phyloP scores from a whole-genome alignment of 2,888 invertebrate species.

The Thelaira solivaga region DNA sequence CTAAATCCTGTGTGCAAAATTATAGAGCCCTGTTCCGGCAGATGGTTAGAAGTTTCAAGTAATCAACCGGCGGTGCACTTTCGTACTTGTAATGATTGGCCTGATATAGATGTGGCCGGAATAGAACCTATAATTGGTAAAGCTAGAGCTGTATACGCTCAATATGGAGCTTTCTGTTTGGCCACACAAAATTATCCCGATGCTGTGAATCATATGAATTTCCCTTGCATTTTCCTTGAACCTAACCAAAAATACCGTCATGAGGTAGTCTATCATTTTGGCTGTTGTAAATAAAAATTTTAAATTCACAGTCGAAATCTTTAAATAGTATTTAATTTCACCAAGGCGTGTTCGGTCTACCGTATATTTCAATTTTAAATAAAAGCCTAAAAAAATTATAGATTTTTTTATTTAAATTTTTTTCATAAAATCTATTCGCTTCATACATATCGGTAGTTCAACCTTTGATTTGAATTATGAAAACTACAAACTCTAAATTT shows the following conservation, averaged over 20 bases:
- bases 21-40: slow-evolving; percentile 83
- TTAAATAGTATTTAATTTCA: too few relatives aligned
- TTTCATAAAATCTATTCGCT: too few relatives aligned
- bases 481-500: too few relatives aligned
- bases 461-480: too few relatives aligned
- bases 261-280: slow-evolving; percentile 13
- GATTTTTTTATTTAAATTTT: too few relatives aligned
- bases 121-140: slow-evolving; percentile 82
- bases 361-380: too few relatives aligned
- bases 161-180: slow-evolving; percentile 88
- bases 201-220: slow-evolving; percentile 83
- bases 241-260: background rate
- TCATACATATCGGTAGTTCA: too few relatives aligned
- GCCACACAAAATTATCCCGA: slow-evolving; percentile 96
- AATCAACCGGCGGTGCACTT: slow-evolving; percentile 94
- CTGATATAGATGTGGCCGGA: slow-evolving; percentile 77
- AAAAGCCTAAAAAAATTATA: too few relatives aligned
- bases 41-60: slow-evolving; percentile 87
- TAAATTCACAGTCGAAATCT: too few relatives aligned
- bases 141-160: slow-evolving; percentile 82
- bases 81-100: slow-evolving; percentile 88
- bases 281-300: background rate
- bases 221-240: background rate
- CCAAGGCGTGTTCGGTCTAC: too few relatives aligned
- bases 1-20: slow-evolving; percentile 73